A percentile compares a stretch with the other conserved stretches of the same genome.
Conservation (phyloP, 2,797 vertebrate species). For the Haliaeetus vocifer region DNA sequence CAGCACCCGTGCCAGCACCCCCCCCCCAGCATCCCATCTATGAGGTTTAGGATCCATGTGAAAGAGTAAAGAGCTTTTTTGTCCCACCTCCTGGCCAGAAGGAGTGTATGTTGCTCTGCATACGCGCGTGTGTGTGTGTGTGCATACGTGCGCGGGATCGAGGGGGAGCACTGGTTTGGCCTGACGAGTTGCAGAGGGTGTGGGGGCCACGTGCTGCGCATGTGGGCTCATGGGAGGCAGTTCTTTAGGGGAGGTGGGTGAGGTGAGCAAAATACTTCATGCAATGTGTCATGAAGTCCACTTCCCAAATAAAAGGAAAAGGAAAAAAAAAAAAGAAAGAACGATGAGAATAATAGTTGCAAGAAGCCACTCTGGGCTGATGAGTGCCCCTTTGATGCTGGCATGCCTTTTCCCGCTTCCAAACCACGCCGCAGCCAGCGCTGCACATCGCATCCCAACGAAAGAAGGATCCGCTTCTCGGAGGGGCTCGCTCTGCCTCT, state of each 20-base stretch:
- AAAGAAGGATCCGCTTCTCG: not conserved
- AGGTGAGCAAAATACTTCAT: not conserved
- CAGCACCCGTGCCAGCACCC: accelerated
- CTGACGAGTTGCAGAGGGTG: not conserved
- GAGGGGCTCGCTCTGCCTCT: not conserved
- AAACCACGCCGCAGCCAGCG: not conserved
- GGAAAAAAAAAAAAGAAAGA: not conserved
- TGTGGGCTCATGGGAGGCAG: not conserved
- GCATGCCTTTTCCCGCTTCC: constrained; percentile 18
- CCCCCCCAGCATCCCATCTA: not conserved
- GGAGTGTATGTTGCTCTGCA: not conserved
- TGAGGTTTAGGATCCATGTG: not conserved
- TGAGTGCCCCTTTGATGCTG: not conserved
- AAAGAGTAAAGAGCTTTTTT: not conserved
- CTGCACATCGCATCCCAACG: not conserved
- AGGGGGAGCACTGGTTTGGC: not conserved
- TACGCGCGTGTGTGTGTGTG: not conserved
- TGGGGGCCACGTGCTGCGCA: not conserved
- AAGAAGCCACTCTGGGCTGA: not conserved
- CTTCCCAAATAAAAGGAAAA: not conserved
- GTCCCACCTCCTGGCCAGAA: not conserved
- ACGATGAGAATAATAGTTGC: not conserved
- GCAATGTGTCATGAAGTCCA: not conserved
- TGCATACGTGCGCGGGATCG: not conserved
- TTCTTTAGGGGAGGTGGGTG: not conserved